These are phyloP conservation scores for Lacanobia oleracea DNA, from an alignment of 2,888 invertebrate species.

Conservation along the genomic window DNA sequence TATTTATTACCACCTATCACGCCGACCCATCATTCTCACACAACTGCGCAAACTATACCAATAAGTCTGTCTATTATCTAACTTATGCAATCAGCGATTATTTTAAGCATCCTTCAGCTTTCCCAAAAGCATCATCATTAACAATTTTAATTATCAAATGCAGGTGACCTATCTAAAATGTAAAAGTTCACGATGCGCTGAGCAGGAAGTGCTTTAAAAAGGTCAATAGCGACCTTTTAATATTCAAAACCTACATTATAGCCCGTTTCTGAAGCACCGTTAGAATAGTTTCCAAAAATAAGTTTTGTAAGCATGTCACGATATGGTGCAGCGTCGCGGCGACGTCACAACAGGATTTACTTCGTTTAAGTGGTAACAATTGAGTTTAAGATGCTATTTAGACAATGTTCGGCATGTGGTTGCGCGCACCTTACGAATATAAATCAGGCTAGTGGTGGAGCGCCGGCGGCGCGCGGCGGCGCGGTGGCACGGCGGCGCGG, in stretches of 20 bases:
- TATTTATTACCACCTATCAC: slow-evolving; percentile 39
- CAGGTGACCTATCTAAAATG: slow-evolving; percentile 56
- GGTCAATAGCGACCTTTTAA: slow-evolving; percentile 52
- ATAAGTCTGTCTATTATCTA: slow-evolving; percentile 7
- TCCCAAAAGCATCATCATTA: slow-evolving; percentile 27
- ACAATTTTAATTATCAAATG: slow-evolving; percentile 25
- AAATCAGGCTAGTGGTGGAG: slow-evolving; percentile 76
- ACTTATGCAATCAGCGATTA: slow-evolving; percentile 21
- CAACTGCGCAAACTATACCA: slow-evolving; percentile 4
- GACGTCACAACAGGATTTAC: slow-evolving; percentile 76
- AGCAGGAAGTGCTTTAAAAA: slow-evolving; percentile 49
- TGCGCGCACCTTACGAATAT: slow-evolving; percentile 77
- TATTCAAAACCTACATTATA: slow-evolving; percentile 28
- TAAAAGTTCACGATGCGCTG: slow-evolving; percentile 53
- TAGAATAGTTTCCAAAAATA: slow-evolving; percentile 61
- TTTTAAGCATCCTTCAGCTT: slow-evolving; percentile 33
- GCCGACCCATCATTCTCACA: slow-evolving; percentile 8
- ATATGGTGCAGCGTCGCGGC: slow-evolving; percentile 38
- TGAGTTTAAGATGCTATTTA: slow-evolving; percentile 71
- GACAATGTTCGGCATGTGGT: slow-evolving; percentile 75
- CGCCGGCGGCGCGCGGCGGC: no score
- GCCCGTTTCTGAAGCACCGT: slow-evolving; percentile 43
- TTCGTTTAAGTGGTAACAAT: slow-evolving; percentile 66
- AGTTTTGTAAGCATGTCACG: slow-evolving; percentile 60
- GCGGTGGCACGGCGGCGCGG: slow-evolving; percentile 65